phyloP scores from a whole-genome alignment of 2,888 invertebrate species.

The Clepsis dumicolana region DNA sequence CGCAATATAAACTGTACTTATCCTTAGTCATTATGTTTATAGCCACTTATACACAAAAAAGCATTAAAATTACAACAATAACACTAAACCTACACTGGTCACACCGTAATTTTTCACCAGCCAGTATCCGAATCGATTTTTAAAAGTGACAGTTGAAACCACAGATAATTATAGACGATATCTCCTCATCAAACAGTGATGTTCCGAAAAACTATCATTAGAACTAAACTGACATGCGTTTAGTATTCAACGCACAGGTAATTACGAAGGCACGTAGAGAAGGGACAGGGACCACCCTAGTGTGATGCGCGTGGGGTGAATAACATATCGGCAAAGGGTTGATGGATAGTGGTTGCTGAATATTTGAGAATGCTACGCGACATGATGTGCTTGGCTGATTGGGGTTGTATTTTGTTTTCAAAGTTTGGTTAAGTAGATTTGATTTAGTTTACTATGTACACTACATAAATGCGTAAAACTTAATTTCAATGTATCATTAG shows the following conservation, averaged over 20 bases:
- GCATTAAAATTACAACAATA: neutral
- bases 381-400: neutral
- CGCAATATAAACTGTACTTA: neutral
- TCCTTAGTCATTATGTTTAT: conserved; percentile 2
- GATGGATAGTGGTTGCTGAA: conserved; percentile 22
- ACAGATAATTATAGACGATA: neutral
- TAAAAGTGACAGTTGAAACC: neutral
- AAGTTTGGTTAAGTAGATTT: neutral
- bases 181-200: neutral
- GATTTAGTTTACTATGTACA: too few relatives aligned
- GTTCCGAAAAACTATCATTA: conserved; percentile 44
- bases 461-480: too few relatives aligned
- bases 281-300: conserved; percentile 63
- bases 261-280: conserved; percentile 67
- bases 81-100: neutral
- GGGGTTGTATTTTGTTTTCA: neutral
- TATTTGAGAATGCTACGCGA: conserved; percentile 25
- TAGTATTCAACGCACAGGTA: conserved; percentile 72
- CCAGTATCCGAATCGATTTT: neutral
- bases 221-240: conserved; percentile 50
- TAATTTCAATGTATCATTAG: too few relatives aligned
- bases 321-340: conserved; percentile 47
- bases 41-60: neutral
- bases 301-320: conserved; percentile 64
- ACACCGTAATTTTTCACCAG: neutral